Base-by-base conservation (phyloP, 2,797 vertebrate species). In the Carduelis carduelis region DNA sequence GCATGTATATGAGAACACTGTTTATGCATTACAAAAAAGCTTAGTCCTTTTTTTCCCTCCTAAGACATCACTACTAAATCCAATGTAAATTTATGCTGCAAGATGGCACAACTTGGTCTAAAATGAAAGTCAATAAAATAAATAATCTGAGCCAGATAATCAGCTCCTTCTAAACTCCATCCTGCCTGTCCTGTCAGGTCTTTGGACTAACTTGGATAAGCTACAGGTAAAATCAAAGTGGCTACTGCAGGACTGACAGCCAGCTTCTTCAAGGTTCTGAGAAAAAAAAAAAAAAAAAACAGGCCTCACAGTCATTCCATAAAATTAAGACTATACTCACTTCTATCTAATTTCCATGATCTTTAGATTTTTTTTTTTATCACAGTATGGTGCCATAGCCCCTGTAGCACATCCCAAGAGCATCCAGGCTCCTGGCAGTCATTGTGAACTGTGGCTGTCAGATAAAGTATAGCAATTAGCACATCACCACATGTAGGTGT, bases 401-500 rank as follows among this genome's bases (percentile, higher is more conserved):
- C 4, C 6, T 21, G 3, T 19, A 27, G 12, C 6, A 68, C 3
- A 24, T 12, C 23, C 6, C 6, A 63, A 37, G 14, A 57, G 1
- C 8, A 15, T 52, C 13, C 35, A 18, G 6, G 6, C 4, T 56
- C 13, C 39, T 71, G 11, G 6, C 24, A 56, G 24, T 18, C n/a
- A 22, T 17, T 66, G 35, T 22, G 14, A 30, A 35, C 14, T 14
- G 9, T 37, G 34, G 46, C 11, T 2, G 1, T 13, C 21, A 26
- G 35, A 37, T 11, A 16, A 79, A 47, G 7, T 21, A 20, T 7
- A 63, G 6, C 13, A 63, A 11, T 35, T 55, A 37, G 1, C 11
- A 13, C 23, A 35, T 21, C 6, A 43, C 11, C 30, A 30, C 8
- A 18, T 1, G 1, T 15, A 30, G 22, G 6, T 3, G 1, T 20